These are phyloP conservation scores for Drosophila flavopinicola DNA, from an alignment of 2,888 invertebrate genomes.

Conservation along the genomic window DNA sequence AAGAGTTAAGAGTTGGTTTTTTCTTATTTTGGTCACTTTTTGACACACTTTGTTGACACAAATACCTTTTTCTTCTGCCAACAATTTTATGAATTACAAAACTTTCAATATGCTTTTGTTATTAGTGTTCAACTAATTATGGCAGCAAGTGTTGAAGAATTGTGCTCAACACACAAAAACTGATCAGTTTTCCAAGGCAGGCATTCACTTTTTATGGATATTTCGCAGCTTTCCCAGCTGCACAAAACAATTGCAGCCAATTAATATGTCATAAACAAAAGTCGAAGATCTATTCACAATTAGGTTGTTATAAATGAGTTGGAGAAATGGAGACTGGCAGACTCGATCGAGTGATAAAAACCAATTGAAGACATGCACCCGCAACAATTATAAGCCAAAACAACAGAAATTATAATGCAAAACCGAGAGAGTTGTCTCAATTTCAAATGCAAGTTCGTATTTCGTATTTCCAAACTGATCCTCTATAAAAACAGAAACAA, in stretches of 20 bases:
- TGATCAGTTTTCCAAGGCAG: background rate
- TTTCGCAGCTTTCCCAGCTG: constrained; percentile 46
- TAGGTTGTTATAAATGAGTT: constrained; percentile 58
- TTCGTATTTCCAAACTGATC: constrained; percentile 18
- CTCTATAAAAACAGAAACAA: too few relatives aligned
- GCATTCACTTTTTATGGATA: background rate
- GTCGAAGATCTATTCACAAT: constrained; percentile 56
- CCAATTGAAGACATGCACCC: constrained; percentile 47
- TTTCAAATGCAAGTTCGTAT: constrained; percentile 39
- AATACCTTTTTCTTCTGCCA: constrained; percentile 16
- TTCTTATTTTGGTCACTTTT: constrained; percentile 66
- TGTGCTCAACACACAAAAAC: background rate
- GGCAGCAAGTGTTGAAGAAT: constrained; percentile 14
- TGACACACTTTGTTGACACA: constrained; percentile 67
- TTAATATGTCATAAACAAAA: constrained; percentile 72
- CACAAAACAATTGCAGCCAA: constrained; percentile 62
- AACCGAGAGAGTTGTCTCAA: too few relatives aligned
- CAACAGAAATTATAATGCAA: constrained; percentile 69
- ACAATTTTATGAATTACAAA: constrained; percentile 21
- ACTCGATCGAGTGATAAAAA: constrained; percentile 46
- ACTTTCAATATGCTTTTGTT: constrained; percentile 32
- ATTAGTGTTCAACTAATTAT: background rate
- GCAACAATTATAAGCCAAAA: constrained; percentile 69
- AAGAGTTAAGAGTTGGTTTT: too few relatives aligned
- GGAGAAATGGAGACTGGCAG: constrained; percentile 35